Evolutionary conservation across 2,888 invertebrate genomes (phyloP).

Genomic region (Epinotia ramella): DNA sequence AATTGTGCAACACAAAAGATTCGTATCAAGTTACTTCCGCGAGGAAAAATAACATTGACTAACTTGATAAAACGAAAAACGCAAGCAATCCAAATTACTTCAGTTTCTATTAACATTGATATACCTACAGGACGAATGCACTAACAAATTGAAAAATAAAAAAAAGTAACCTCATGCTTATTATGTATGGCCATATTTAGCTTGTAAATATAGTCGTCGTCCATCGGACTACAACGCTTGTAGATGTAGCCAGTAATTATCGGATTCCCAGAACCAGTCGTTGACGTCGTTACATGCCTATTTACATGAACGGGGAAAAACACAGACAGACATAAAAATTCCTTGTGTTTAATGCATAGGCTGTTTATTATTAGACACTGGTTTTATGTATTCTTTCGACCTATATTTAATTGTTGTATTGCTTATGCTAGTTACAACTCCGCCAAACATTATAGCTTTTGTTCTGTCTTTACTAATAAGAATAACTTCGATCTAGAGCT

Average conservation of each 20-base stretch:
- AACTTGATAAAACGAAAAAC: too few species aligned
- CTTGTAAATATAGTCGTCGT: not conserved
- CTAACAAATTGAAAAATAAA: too few species aligned
- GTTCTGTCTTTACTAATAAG: not conserved
- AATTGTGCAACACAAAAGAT: too few species aligned
- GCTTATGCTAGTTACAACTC: not conserved
- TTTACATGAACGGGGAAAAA: constrained; percentile 9
- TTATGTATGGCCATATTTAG: too few species aligned
- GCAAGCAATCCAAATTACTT: too few species aligned
- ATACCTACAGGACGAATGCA: too few species aligned
- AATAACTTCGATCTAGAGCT: not conserved
- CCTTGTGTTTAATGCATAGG: not conserved
- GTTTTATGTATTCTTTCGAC: not conserved
- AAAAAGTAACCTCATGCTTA: too few species aligned
- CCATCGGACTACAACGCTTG: constrained; percentile 1
- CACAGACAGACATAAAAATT: not conserved
- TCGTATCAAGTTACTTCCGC: too few species aligned
- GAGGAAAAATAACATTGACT: too few species aligned
- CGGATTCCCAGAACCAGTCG: not conserved
- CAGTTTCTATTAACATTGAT: too few species aligned
- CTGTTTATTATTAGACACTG: not conserved
- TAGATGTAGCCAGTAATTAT: constrained; percentile 12
- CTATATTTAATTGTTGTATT: not conserved
- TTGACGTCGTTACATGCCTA: not conserved
- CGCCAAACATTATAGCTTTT: not conserved